Base-by-base conservation (phyloP, 2,113 vertebrate species). In the Megaleporinus macrocephalus region DNA sequence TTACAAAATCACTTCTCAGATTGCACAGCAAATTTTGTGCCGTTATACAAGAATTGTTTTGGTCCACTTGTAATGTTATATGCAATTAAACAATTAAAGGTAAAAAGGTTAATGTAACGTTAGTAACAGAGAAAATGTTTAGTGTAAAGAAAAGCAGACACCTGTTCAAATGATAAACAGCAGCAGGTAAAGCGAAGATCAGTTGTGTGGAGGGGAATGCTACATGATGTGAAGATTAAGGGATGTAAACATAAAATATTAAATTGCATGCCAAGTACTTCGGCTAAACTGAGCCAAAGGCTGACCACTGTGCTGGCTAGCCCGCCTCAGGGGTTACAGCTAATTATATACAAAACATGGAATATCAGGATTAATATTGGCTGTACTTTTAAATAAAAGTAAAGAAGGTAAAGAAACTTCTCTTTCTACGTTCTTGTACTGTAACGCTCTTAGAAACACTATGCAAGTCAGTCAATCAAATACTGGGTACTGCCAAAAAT, bases 11-110 rank as follows among this genome's bases (percentile, higher is more conserved):
- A 27, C 41, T 51, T 73, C 53, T 78, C 76, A 77, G 72, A 80
- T 81, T n/a, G 49, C 47, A 49, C 44, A 72, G 62, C 49, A 20
- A 62, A n/a, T 57, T 81, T 57, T 61, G 66, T 72, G 55, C 33
- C 30, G n/a, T n/a, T 24, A 61, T 49, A 75, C 41, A 63, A 83
- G 85, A 85, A n/a, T 51, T 14, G 47, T 80, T 88, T 80, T 87
- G 84, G 80, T 68, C 84, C 75, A 53, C 57, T 77, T 36, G 51
- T 65, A 78, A 61, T 62, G 33, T 79, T 78, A 22, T 22, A 80
- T 65, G 57, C 53, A 82, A 65, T 84, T 87, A 24, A 57, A 0
- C 18, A 57, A 33, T 30, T n/a, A n/a, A n/a, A n/a, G n/a, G 63
- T 33, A 68, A 36, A 29, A 36, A 36, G 36, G 7, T 36, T 36